Conservation (phyloP, 1,140 invertebrate species). For the Aricia agestis region DNA sequence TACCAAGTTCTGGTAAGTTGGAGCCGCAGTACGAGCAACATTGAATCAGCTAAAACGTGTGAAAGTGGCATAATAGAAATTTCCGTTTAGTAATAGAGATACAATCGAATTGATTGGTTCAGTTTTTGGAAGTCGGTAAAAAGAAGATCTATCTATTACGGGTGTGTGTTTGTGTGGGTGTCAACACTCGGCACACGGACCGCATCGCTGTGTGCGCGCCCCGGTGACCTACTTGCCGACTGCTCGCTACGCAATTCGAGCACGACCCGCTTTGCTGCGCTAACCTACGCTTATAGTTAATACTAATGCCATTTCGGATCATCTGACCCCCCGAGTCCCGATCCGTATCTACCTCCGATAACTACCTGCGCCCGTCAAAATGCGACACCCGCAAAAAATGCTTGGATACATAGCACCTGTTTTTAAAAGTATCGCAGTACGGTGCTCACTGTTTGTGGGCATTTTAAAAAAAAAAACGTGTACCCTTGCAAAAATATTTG, state of each 20-base stretch:
- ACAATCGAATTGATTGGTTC: background rate
- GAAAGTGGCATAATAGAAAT: background rate
- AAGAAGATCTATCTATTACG: conserved; percentile 27
- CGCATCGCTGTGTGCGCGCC: conserved; percentile 48
- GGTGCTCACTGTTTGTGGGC: no score
- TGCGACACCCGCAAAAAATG: background rate
- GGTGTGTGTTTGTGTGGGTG: conserved; percentile 24
- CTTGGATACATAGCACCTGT: background rate
- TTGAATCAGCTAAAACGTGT: no score
- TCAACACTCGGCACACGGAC: conserved; percentile 18
- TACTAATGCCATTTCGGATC: conserved; percentile 10
- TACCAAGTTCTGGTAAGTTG: no score
- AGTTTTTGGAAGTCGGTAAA: background rate
- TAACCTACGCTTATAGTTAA: conserved; percentile 27
- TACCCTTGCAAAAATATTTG: no score
- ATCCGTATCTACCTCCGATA: background rate
- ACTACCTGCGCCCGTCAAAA: background rate
- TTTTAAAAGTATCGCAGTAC: no score
- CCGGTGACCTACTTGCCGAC: conserved; percentile 68
- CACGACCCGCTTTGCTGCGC: conserved; percentile 59
- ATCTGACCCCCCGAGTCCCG: background rate
- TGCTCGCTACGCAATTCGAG: conserved; percentile 68
- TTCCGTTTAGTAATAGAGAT: background rate
- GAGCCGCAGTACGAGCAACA: no score
- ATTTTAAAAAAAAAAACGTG: no score